Percentiles rank a stretch among this genome's conserved stretches.
Evolutionary conservation across 2,113 vertebrate species (phyloP).

Genomic region (Amazona guildingii): DNA sequence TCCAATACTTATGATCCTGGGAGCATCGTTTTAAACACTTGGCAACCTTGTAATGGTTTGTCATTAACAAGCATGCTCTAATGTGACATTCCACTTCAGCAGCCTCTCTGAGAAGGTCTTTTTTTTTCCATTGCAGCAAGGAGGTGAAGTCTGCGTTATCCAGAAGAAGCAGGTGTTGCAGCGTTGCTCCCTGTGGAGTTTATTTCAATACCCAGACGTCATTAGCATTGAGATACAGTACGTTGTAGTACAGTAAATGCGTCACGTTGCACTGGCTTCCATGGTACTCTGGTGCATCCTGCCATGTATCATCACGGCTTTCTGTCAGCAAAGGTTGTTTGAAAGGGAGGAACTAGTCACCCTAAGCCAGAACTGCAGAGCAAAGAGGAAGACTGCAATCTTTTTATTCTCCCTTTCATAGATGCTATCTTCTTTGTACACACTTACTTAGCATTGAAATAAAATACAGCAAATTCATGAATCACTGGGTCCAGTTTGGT

Average conservation of each 20-base stretch:
- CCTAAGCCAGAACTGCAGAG: neutral
- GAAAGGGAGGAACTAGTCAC: slow-evolving; percentile 55
- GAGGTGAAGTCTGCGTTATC: slow-evolving; percentile 6
- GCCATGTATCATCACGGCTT: slow-evolving; percentile 48
- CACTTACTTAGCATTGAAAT: neutral
- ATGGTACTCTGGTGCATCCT: slow-evolving; percentile 35
- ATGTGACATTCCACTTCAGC: slow-evolving; percentile 38
- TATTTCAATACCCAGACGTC: slow-evolving; percentile 69
- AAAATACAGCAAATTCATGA: neutral
- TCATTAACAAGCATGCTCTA: slow-evolving; percentile 41
- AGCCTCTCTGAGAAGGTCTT: slow-evolving; percentile 9
- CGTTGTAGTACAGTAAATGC: slow-evolving; percentile 64
- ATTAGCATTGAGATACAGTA: slow-evolving; percentile 66
- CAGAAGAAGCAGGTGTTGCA: slow-evolving; percentile 69
- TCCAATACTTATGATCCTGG: neutral
- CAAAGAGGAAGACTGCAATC: neutral
- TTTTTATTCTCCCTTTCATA: neutral
- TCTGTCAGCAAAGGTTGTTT: slow-evolving; percentile 74
- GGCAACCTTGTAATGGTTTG: slow-evolving; percentile 42
- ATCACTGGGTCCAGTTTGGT: neutral
- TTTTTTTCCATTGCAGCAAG: slow-evolving; percentile 1
- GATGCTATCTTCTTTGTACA: accelerated
- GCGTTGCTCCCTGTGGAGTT: slow-evolving; percentile 57
- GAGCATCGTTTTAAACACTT: slow-evolving; percentile 17
- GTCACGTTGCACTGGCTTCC: slow-evolving; percentile 50